Conservation (phyloP, 2,113 vertebrate species). For the Hemichromis elongatus region DNA sequence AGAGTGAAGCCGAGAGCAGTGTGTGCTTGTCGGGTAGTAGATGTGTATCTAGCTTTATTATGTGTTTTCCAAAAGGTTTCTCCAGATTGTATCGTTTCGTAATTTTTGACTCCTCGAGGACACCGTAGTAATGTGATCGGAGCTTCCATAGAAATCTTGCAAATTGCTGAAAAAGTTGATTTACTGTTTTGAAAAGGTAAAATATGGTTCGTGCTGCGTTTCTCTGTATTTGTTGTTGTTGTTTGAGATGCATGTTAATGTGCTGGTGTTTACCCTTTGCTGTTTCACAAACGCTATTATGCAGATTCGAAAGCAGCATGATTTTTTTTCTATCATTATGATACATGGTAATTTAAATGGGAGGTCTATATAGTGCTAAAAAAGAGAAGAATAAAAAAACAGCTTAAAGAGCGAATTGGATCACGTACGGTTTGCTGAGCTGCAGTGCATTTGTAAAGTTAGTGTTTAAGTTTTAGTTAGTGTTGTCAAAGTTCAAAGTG, state of each 20-base stretch:
- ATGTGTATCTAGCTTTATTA: too few relatives aligned
- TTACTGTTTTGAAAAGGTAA: background rate
- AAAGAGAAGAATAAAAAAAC: background rate
- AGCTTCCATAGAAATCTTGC: accelerated
- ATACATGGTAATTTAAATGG: background rate
- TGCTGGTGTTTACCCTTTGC: background rate
- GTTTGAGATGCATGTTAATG: background rate
- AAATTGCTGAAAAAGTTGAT: background rate
- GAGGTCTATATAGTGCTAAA: background rate
- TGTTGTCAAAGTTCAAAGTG: background rate
- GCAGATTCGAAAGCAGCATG: background rate
- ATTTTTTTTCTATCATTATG: background rate
- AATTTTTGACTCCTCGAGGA: background rate
- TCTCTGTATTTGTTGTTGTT: background rate
- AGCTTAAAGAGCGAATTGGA: background rate
- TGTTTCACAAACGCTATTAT: background rate
- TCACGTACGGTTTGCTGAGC: background rate
- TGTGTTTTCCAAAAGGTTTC: background rate
- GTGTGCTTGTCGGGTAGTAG: too few relatives aligned
- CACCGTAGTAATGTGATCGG: background rate
- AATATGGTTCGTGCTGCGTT: background rate
- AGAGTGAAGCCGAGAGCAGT: too few relatives aligned
- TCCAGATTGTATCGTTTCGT: background rate
- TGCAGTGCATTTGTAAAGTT: background rate
- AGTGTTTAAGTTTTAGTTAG: background rate